phyloP scores from a whole-genome alignment of 2,113 vertebrate species.

The Heteronetta atricapilla region DNA sequence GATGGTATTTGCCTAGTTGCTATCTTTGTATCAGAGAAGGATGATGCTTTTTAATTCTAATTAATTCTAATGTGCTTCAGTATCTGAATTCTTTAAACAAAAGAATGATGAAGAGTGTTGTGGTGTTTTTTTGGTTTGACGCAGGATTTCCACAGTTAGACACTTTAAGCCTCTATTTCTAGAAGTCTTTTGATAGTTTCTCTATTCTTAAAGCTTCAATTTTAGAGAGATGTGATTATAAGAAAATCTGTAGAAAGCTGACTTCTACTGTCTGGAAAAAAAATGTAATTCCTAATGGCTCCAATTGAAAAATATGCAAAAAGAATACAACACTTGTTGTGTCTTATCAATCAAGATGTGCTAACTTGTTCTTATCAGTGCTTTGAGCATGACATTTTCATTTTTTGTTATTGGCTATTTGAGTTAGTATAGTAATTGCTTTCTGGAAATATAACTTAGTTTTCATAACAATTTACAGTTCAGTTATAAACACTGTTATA shows the following conservation, averaged over 20 bases:
- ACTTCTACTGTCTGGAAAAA: background rate
- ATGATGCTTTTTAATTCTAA: background rate
- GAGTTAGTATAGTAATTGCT: background rate
- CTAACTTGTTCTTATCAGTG: background rate
- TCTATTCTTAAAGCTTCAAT: background rate
- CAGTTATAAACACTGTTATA: no score
- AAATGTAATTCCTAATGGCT: background rate
- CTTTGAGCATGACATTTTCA: background rate
- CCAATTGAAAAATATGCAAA: background rate
- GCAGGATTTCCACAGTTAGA: fast-evolving
- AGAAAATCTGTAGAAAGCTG: background rate
- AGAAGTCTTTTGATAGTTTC: background rate
- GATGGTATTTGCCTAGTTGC: background rate
- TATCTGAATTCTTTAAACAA: fast-evolving
- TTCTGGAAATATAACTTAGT: background rate
- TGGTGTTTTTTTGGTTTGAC: background rate
- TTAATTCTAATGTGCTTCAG: background rate
- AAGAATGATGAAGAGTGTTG: background rate
- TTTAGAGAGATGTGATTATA: background rate
- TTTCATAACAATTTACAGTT: background rate
- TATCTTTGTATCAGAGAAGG: background rate
- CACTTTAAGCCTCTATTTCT: background rate
- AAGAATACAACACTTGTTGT: background rate
- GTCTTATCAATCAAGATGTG: background rate
- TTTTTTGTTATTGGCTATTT: background rate